These are phyloP conservation scores for Nymphicus hollandicus DNA, from an alignment of 2,113 vertebrate genomes.

Conservation along the genomic window DNA sequence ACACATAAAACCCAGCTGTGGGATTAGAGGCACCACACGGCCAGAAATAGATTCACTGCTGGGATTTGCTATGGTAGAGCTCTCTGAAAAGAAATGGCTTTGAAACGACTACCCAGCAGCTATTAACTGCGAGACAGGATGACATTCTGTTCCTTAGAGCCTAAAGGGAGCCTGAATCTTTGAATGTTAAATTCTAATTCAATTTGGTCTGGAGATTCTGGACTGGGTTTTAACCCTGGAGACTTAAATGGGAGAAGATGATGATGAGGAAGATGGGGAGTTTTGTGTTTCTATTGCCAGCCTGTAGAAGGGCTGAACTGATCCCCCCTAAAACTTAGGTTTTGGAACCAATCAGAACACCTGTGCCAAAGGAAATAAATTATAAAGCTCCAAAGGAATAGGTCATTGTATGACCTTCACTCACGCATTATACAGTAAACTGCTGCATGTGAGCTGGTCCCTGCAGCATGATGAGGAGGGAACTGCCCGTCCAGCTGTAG, in stretches of 20 bases:
- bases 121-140: constrained; percentile 47
- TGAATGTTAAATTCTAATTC: constrained; percentile 62
- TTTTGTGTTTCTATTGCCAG: not conserved
- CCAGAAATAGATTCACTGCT: constrained; percentile 60
- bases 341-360: not conserved
- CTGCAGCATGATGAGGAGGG: not conserved
- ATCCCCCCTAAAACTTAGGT: not conserved
- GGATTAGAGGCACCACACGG: constrained; percentile 45
- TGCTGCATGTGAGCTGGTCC: not conserved
- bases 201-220: constrained; percentile 52
- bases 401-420: not conserved
- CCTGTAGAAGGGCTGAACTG: not conserved
- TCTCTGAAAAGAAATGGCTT: constrained; percentile 61
- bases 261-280: not conserved
- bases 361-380: constrained; percentile 19
- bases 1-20: constrained; percentile 16
- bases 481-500: not conserved
- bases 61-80: constrained; percentile 64
- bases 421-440: not conserved
- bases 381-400: not conserved
- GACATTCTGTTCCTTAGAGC: constrained; percentile 59
- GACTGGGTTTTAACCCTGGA: constrained; percentile 29
- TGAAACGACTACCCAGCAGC: constrained; percentile 62
- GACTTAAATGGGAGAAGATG: constrained; percentile 10
- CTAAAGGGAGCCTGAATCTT: constrained; percentile 44